Evolutionary conservation across 2,888 invertebrate species (phyloP), one percentile per base, ranked within the genome.

Genomic region (Amphipoea lucens): DNA sequence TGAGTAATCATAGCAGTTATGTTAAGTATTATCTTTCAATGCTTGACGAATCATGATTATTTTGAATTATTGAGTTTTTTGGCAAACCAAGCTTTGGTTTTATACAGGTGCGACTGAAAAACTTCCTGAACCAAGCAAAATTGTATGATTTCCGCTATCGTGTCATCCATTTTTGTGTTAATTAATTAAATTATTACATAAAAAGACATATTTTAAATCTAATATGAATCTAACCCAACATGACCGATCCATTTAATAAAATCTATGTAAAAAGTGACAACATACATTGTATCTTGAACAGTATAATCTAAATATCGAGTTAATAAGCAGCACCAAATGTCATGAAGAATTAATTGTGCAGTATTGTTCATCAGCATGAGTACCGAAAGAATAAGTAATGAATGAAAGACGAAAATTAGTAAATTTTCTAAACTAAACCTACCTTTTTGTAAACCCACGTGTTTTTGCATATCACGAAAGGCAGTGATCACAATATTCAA

Each of bases 1-100:
- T 84, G 78, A 82, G 68, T 86, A 86, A 83, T 86, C 23, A 68
- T 70, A 54, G 71, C 68, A 63, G 57, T 77, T 69, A 67, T 45
- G 80, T 75, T 85, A 76, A 71, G 17, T 45, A 40, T 74, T 77
- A 73, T 77, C 72, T 72, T 63, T 75, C 9, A 62, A 65, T 57
- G 29, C 60, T 65, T 74, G 60, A n/a, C 62, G 65, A 69, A 71
- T 76, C 29, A 68, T 63, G 57, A 83, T 81, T 72, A 75, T 29
- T 51, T 12, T 20, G 40, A 40, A 36, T 40, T 45, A 29, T 65
- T 80, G 23, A 54, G 54, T 57, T 51, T 65, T 40, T 83, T 9
- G 62, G 4, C 54, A 81, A 29, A 42, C 45, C 14, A 62, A 40
- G 29, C 42, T 77, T 54, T 42, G 9, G 23, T 20, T 66, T 66